Evolutionary conservation across 2,888 invertebrate species (phyloP), one percentile per base, ranked within the genome.

Genomic region (Euplexia lucipara): DNA sequence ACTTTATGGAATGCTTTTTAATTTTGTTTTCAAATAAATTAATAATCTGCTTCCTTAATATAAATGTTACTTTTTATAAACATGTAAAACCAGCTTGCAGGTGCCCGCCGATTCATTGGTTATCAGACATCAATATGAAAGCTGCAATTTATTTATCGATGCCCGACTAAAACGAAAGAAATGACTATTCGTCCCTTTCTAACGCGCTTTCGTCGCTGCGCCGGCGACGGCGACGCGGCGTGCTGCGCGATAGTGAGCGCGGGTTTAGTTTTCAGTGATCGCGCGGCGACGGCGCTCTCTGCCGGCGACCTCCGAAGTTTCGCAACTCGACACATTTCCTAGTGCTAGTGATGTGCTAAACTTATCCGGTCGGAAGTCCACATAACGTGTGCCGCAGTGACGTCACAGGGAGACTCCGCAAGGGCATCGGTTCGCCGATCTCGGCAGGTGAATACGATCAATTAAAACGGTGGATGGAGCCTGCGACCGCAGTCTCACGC

Each of bases 231-330:
- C 70, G 60, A 58, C 61, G 75, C 63, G 60, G 76, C 73, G 52
- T 58, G 78, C 83, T 75, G 82, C 86, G 87, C 89, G 87, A 89
- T 90, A 90, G 89, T 87, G 87, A 87, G 81, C 86, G 86, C 87
- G 81, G 85, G 82, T 86, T 92, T 92, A 92, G 94, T 95, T 95
- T 94, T 92, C 91, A 92, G 92, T 91, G 90, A 88, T 89, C 92
- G 89, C 91, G 95, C 92, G 91, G 83, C 88, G 88, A 83, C 89
- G 91, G 88, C 92, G 90, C 93, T 92, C 91, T 91, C 90, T 90
- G 90, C 86, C 88, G 91, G 89, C 90, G 92, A 93, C 92, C 92
- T 93, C 92, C 85, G 88, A 67, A 84, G 71, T 90, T 90, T 90
- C 88, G 87, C 87, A 89, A 91, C 83, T 84, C 85, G 86, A 83